These are phyloP conservation scores for Kryptopterus vitreolus DNA, from an alignment of 2,797 vertebrate species.

Conservation along the genomic window DNA sequence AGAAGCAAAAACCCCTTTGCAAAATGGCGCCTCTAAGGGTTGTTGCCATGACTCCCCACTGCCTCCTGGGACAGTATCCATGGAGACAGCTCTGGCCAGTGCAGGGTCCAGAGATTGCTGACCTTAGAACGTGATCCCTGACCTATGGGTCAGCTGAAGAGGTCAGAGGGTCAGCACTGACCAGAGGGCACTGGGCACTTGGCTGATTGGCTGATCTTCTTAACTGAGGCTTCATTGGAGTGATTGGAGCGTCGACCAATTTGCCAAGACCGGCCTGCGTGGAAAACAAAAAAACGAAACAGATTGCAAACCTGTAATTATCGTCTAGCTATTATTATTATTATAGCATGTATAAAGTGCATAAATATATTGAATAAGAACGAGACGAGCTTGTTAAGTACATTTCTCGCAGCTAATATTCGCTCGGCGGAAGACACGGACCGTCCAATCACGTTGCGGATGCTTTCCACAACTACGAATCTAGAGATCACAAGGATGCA, in stretches of 20 bases:
- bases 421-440: not conserved
- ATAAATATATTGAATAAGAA: conserved; percentile 4
- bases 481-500: not conserved
- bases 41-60: conserved; percentile 49
- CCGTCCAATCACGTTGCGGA: not conserved
- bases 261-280: conserved; percentile 33
- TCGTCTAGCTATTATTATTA: not conserved
- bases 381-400: not conserved
- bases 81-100: conserved; percentile 64
- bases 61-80: conserved; percentile 61
- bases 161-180: conserved; percentile 68
- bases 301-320: not conserved
- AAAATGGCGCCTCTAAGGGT: conserved; percentile 24
- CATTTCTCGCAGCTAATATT: not conserved
- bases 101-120: conserved; percentile 64
- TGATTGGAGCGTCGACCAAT: conserved; percentile 74
- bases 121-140: conserved; percentile 66
- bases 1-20: no score
- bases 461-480: not conserved
- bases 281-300: no score
- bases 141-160: conserved; percentile 59
- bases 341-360: not conserved
- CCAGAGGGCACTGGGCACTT: conserved; percentile 72
- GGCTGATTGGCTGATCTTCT: conserved; percentile 76
- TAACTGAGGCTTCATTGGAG: conserved; percentile 72